These are phyloP conservation scores for Gallinago paraguaiae DNA, from an alignment of 2,113 vertebrate species.

Conservation along the genomic window DNA sequence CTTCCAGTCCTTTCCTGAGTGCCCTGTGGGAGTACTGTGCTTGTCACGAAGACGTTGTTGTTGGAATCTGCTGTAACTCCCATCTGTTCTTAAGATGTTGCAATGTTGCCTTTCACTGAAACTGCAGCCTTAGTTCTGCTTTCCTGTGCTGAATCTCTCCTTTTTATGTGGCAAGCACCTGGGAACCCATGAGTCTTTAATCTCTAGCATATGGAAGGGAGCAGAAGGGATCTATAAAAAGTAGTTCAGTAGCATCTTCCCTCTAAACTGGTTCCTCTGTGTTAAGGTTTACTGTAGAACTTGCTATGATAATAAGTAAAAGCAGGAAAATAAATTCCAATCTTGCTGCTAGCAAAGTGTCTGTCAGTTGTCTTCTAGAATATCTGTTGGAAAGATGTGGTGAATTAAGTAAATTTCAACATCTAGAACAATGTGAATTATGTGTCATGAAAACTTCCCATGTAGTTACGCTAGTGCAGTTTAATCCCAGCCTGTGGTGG, in stretches of 20 bases:
- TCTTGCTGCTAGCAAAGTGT: background rate
- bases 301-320: constrained; percentile 21
- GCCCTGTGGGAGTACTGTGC: background rate
- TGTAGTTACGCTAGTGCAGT: background rate
- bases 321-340: background rate
- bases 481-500: background rate
- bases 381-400: background rate
- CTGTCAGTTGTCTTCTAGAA: background rate
- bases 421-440: background rate
- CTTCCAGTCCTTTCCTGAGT: background rate
- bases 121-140: background rate
- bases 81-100: background rate
- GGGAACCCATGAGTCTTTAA: background rate
- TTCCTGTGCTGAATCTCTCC: background rate
- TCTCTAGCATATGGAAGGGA: background rate
- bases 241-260: background rate
- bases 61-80: background rate
- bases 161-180: background rate
- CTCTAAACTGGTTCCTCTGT: background rate
- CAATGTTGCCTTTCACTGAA: background rate
- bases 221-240: background rate
- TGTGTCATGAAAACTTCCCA: background rate
- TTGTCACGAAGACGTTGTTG: background rate
- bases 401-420: background rate
- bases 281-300: background rate